phyloP scores from a whole-genome alignment of 1,140 invertebrate species.

The Aphaenogaster ashmeadi region DNA sequence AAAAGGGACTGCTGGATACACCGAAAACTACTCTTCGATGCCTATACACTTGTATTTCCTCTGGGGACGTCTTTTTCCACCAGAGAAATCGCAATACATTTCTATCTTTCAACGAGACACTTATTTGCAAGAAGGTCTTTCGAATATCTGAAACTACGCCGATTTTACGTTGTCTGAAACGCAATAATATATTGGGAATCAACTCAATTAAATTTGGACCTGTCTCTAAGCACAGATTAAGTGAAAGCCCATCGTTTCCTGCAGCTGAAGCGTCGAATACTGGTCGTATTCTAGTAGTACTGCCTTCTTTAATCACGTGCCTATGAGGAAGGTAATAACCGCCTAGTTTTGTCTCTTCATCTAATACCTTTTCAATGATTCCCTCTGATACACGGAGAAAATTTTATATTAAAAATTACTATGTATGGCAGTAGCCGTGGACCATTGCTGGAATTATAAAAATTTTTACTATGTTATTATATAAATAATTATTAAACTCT shows the following conservation, averaged over 20 bases:
- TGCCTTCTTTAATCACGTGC: not conserved
- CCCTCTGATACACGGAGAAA: no score
- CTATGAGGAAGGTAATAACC: conserved; percentile 29
- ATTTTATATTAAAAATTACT: no score
- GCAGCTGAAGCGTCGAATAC: not conserved
- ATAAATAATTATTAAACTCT: no score
- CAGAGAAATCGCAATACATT: not conserved
- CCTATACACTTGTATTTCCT: not conserved
- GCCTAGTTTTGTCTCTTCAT: not conserved
- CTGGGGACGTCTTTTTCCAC: not conserved
- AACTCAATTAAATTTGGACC: not conserved
- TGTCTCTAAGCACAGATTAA: not conserved
- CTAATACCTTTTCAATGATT: not conserved
- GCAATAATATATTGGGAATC: not conserved
- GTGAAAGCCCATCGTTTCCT: not conserved
- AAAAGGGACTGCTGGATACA: not conserved
- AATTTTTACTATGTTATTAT: no score
- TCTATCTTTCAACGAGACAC: not conserved
- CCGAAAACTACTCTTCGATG: not conserved
- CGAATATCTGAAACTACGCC: not conserved
- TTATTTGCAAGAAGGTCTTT: not conserved
- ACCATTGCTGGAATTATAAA: no score
- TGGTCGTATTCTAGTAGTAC: not conserved
- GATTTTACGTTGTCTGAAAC: not conserved
- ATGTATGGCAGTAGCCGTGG: no score